These are phyloP conservation scores for Elysia chlorotica DNA, from an alignment of 1,140 invertebrate genomes.

Conservation along the genomic window DNA sequence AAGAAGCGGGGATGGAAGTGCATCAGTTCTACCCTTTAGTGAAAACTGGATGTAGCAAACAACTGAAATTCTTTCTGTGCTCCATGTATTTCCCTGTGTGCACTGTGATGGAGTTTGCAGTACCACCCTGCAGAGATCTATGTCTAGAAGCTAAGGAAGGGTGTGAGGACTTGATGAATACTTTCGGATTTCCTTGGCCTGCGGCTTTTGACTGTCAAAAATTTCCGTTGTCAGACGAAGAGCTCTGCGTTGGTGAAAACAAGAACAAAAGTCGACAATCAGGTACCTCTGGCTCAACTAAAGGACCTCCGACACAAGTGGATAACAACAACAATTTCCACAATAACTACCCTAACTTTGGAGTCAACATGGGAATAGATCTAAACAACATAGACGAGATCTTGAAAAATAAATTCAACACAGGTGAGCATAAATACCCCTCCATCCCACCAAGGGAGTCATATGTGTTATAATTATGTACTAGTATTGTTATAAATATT, in stretches of 20 bases:
- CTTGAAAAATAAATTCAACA: too few relatives aligned
- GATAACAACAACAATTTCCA: too few relatives aligned
- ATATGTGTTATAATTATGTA: too few relatives aligned
- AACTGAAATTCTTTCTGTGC: constrained; percentile 95
- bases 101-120: constrained; percentile 77
- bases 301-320: too few relatives aligned
- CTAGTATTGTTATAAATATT: too few relatives aligned
- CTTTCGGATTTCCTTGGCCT: constrained; percentile 94
- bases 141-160: constrained; percentile 62
- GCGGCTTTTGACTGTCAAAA: constrained; percentile 88
- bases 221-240: constrained; percentile 82
- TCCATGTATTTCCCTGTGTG: constrained; percentile 95
- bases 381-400: too few relatives aligned
- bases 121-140: constrained; percentile 86
- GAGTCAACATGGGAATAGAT: too few relatives aligned
- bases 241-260: constrained; percentile 88
- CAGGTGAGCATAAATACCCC: too few relatives aligned
- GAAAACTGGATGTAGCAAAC: constrained; percentile 92
- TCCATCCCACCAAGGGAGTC: too few relatives aligned
- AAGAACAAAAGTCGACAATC: too few relatives aligned
- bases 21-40: constrained; percentile 95
- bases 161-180: constrained; percentile 90
- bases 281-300: constrained; percentile 37
- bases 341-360: too few relatives aligned
- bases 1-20: constrained; percentile 91